Base-by-base conservation (phyloP, 2,113 vertebrate species). In the Struthio camelus region DNA sequence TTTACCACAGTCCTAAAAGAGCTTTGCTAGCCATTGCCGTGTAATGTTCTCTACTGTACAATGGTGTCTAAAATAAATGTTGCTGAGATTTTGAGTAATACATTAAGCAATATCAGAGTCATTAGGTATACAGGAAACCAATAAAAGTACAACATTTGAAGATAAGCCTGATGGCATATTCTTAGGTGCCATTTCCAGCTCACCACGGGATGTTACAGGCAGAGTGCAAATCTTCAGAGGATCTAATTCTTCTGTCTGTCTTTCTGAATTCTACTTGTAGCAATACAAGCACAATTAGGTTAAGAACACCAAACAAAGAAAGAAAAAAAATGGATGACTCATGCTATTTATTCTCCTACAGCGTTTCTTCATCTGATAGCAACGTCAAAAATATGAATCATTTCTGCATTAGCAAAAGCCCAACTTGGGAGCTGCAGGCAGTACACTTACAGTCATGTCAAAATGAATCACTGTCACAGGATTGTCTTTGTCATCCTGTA, bases 1-100 rank as follows among this genome's bases (percentile, higher is more conserved):
- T 90, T 56, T 66, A 10, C 3, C 17, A 4, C 11, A n/a, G 34
- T 34, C 23, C 7, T 25, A 5, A n/a, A 62, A 84, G 4, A 84
- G 0, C 19, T 81, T 85, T 8, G 7, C 62, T 18, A 28, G 10
- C 44, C 1, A 1, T 50, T 59, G 8, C 38, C 10, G 7, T 24
- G 2, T 6, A 58, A 25, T 3, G 10, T n/a, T n/a, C 14, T 28
- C 24, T 9, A 6, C 6, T 59, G 34, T 24, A 20, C 62, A 40
- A 16, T 23, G 40, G 3, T 14, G 50, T 17, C 14, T 20, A 40
- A 62, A 34, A 6, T 5, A 8, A 82, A 32, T 2, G 4, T 25
- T 28, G 14, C 4, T 20, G 70, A 27, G 53, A 32, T 17, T 9
- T 15, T 22, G 38, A 58, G 4, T 10, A 27, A 30, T 40, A 75